Conservation (phyloP, 2,113 vertebrate genomes). For the Ivindomyrus marchei region DNA sequence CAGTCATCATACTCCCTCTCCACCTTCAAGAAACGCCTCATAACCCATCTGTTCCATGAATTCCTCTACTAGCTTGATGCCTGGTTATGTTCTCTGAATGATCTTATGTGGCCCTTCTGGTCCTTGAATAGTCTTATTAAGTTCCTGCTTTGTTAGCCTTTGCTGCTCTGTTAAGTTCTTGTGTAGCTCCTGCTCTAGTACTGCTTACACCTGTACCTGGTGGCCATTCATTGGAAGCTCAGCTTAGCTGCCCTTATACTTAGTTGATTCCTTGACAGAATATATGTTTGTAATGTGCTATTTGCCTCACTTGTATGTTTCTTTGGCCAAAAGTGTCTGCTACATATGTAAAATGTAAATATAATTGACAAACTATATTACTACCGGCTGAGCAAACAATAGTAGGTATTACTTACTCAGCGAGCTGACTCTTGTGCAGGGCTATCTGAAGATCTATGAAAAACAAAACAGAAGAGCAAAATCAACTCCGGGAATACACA, state of each 20-base stretch:
- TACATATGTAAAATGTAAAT: not conserved
- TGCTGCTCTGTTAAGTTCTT: not conserved
- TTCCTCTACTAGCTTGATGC: not conserved
- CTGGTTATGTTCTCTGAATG: not conserved
- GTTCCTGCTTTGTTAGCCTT: not conserved
- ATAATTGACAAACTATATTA: not conserved
- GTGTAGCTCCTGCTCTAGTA: not conserved
- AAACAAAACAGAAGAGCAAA: conserved; percentile 33
- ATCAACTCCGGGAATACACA: conserved; percentile 40
- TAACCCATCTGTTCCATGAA: not conserved
- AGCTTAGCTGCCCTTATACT: not conserved
- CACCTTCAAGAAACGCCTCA: not conserved
- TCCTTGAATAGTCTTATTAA: not conserved
- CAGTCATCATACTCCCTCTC: not conserved
- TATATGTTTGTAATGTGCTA: not conserved
- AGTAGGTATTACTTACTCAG: conserved; percentile 52
- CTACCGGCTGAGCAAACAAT: not conserved
- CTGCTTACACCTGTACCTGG: not conserved
- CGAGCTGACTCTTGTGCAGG: conserved; percentile 51
- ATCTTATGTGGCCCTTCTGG: not conserved
- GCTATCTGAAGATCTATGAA: conserved; percentile 51
- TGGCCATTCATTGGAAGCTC: not conserved
- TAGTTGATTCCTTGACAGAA: not conserved
- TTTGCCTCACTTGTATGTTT: not conserved
- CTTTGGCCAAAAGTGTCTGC: not conserved